Percentiles rank a stretch among this genome's conserved stretches.
Evolutionary conservation across 2,113 vertebrate genomes (phyloP).

Genomic region (Petromus typicus): DNA sequence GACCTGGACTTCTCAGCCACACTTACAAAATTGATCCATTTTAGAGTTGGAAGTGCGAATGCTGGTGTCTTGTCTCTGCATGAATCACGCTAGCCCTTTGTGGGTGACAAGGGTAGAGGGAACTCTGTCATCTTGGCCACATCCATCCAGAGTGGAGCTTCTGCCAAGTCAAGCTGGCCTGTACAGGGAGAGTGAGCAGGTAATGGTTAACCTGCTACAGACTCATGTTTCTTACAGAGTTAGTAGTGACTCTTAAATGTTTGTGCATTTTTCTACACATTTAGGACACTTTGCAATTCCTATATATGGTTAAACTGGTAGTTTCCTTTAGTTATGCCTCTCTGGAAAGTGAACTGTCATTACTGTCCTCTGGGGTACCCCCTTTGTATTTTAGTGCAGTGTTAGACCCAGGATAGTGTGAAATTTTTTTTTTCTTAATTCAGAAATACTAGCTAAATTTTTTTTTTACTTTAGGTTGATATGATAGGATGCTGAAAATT

Average conservation of each 20-base stretch:
- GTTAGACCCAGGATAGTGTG: background rate
- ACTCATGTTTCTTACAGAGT: background rate
- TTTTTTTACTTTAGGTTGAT: background rate
- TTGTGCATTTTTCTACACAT: constrained; percentile 2
- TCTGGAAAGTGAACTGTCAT: background rate
- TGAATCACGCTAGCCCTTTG: background rate
- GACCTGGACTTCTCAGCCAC: background rate
- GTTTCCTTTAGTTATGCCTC: background rate
- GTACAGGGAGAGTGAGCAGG: background rate
- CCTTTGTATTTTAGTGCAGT: background rate
- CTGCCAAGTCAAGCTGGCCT: background rate
- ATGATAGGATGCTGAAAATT: constrained; percentile 17
- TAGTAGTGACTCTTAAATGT: background rate
- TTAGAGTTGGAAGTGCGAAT: background rate
- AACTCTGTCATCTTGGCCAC: background rate
- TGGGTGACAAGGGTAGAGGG: background rate
- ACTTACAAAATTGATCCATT: background rate
- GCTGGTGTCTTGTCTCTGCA: background rate
- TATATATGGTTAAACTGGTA: constrained; percentile 20
- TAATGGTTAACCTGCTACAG: background rate
- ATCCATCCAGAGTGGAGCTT: background rate
- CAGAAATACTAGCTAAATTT: constrained; percentile 30
- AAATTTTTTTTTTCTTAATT: background rate
- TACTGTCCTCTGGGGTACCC: background rate
- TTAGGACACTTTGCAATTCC: constrained; percentile 5